These are phyloP conservation scores for Shinisaurus crocodilurus DNA, from an alignment of 2,113 vertebrate species.

Conservation along the genomic window DNA sequence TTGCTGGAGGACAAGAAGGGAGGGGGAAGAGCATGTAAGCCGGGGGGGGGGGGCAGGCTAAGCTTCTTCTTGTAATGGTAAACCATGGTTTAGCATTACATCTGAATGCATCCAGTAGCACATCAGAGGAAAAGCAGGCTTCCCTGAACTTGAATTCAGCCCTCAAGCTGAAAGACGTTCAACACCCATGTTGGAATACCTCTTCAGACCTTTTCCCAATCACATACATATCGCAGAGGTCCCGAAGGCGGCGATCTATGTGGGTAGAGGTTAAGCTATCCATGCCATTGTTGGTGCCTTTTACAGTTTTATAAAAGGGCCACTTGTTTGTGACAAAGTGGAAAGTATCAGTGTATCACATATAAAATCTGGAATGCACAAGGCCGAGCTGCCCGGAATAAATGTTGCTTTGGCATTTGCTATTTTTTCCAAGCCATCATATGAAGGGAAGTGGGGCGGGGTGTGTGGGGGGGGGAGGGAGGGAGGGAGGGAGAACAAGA, in stretches of 20 bases:
- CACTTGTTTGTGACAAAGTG: not conserved
- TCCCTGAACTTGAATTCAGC: too few species aligned
- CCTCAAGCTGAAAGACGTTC: too few species aligned
- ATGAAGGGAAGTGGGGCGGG: not conserved
- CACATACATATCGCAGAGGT: too few species aligned
- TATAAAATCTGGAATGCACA: accelerated
- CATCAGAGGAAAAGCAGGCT: too few species aligned
- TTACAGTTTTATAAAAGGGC: not conserved
- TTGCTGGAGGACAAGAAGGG: too few species aligned
- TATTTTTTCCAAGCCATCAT: not conserved
- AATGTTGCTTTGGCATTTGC: not conserved
- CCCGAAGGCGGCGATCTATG: too few species aligned
- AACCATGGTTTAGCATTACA: too few species aligned
- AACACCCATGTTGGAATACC: not conserved
- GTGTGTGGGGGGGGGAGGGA: not conserved
- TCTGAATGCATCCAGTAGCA: too few species aligned
- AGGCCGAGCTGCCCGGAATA: not conserved
- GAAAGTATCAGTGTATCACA: not conserved
- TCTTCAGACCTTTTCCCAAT: not conserved
- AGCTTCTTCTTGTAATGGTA: too few species aligned
- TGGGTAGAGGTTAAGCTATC: too few species aligned
- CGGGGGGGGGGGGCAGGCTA: too few species aligned
- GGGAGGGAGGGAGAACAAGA: not conserved
- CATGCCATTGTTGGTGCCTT: not conserved
- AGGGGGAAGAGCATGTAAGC: too few species aligned